Base-by-base conservation (phyloP, 23 tunicate species). In the Trididemnum clinides region DNA sequence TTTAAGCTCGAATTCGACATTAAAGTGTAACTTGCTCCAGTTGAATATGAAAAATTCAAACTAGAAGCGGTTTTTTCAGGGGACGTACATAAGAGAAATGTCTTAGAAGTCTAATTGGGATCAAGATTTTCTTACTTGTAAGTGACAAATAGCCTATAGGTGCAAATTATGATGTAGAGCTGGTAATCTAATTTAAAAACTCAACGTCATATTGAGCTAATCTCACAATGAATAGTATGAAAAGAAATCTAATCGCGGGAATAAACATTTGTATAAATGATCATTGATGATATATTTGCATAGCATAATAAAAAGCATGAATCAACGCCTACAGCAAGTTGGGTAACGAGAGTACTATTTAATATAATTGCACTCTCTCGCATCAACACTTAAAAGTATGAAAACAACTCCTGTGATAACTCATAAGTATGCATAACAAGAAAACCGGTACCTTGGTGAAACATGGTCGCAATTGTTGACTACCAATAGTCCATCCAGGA, bases 401-500 rank as follows among this genome's bases (percentile, higher is more conserved):
- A 44, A 44, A 10, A 44, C 10, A 44, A 7, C 54, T 15, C 54
- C 10, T 44, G n/a, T n/a, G n/a, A n/a, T n/a, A n/a, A n/a, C n/a
- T n/a, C 15, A 15, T 15, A 44, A 44, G 54, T 44, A 44, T 15
- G 54, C 15, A 44, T 44, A 44, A 44, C 10, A 44, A 44, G 54
- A 44, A 10, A 44, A 44, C 15, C 54, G 54, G 54, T 59, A 59
- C 66, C 66, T 10, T 10, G 66, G 66, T 59, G 22, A 59, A 59
- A 59, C 66, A n/a, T 12, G 66, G 66, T 59, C 66, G 66, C 66
- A 59, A 3, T 59, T 59, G 66, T 59, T 59, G 66, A 59, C 25
- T 59, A 59, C 25, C 66, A 59, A 59, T 59, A 59, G 66, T 59
- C 66, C 66, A 59, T 25, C 66, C 66, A n/a, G 66, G 66, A 59